Evolutionary conservation across 2,113 vertebrate genomes (phyloP).

Genomic region (western clawed frog (Xenopus tropicalis)): UCB_Xtro_10.0 CM004449.2:12828001-12828500

Average conservation of each 20-base stretch:
- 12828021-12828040: not conserved
- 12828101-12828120: not conserved
- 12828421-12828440: no score
- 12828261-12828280: not conserved
- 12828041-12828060: not conserved
- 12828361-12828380: no score
- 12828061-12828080: not conserved
- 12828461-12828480: no score
- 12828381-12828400: no score
- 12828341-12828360: not conserved
- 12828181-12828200: not conserved
- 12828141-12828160: not conserved
- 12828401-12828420: no score
- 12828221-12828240: not conserved
- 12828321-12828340: not conserved
- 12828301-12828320: not conserved
- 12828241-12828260: not conserved
- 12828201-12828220: not conserved
- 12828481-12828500: no score
- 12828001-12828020: conserved; percentile 14
- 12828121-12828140: not conserved
- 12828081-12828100: not conserved
- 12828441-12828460: no score
- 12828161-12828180: not conserved
- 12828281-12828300: not conserved